These are phyloP conservation scores for Heliornis fulica DNA, from an alignment of 2,113 vertebrate species.

Conservation along the genomic window DNA sequence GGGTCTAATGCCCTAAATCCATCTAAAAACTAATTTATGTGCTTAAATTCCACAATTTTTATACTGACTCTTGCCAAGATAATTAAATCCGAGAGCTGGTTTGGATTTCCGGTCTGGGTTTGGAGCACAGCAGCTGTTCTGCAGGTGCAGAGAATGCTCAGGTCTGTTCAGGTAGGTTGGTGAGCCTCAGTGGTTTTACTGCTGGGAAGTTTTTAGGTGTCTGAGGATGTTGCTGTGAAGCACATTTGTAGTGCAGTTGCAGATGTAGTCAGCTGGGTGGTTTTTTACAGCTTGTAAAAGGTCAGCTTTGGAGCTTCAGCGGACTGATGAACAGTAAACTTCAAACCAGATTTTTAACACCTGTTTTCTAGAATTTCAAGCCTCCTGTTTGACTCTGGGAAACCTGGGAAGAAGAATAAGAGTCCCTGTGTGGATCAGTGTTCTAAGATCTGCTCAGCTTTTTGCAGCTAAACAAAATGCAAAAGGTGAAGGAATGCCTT, in stretches of 20 bases:
- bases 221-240: not conserved
- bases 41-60: not conserved
- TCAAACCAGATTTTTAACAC: not conserved
- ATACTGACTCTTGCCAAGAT: not conserved
- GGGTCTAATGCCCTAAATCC: not conserved
- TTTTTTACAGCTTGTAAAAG: not conserved
- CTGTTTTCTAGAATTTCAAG: not conserved
- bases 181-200: not conserved
- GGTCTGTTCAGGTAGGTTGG: not conserved
- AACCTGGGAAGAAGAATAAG: not conserved
- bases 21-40: not conserved
- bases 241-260: not conserved
- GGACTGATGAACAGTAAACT: not conserved
- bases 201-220: not conserved
- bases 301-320: not conserved
- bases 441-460: not conserved
- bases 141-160: not conserved
- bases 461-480: not conserved
- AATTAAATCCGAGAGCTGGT: not conserved
- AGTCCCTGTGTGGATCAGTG: not conserved
- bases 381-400: not conserved
- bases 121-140: accelerated
- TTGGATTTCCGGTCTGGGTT: not conserved
- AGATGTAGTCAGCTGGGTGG: not conserved
- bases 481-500: not conserved